Percentiles rank a stretch among this genome's conserved stretches.
Conservation (phyloP, 2,797 vertebrate genomes). For the Trematomus bernacchii region DNA sequence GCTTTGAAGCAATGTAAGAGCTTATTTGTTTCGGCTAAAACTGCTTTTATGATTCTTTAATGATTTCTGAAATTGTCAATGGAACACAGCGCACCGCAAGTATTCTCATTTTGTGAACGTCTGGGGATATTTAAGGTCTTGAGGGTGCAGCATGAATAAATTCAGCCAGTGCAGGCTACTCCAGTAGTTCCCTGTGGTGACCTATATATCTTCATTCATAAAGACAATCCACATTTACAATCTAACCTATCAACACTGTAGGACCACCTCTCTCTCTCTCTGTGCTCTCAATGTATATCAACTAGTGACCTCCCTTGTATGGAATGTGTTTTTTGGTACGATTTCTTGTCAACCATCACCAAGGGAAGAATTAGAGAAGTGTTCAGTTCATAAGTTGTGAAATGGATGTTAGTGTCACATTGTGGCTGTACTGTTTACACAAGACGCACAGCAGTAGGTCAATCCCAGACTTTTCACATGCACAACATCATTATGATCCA, state of each 20-base stretch:
- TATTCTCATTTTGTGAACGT: slow-evolving; percentile 8
- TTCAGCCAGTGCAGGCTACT: slow-evolving; percentile 6
- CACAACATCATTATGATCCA: too few species aligned
- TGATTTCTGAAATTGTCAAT: not conserved
- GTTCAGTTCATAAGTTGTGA: too few species aligned
- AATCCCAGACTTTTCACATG: slow-evolving; percentile 8
- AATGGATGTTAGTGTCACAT: too few species aligned
- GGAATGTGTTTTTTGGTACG: not conserved
- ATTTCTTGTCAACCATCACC: not conserved
- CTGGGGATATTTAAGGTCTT: slow-evolving; percentile 28
- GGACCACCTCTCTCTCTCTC: not conserved
- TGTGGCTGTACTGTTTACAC: too few species aligned
- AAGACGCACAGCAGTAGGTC: not conserved
- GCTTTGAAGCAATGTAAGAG: not conserved
- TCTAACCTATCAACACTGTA: not conserved
- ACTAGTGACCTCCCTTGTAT: not conserved
- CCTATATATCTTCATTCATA: slow-evolving; percentile 47
- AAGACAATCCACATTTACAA: slow-evolving; percentile 35
- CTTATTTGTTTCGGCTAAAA: not conserved
- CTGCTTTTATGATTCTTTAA: not conserved
- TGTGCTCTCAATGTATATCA: not conserved
- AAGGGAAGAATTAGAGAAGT: too few species aligned
- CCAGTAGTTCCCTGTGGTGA: slow-evolving; percentile 26
- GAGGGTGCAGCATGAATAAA: slow-evolving; percentile 39
- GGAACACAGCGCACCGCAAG: not conserved